Conservation (phyloP, 2,888 invertebrate genomes). For the Lycophotia porphyrea region DNA sequence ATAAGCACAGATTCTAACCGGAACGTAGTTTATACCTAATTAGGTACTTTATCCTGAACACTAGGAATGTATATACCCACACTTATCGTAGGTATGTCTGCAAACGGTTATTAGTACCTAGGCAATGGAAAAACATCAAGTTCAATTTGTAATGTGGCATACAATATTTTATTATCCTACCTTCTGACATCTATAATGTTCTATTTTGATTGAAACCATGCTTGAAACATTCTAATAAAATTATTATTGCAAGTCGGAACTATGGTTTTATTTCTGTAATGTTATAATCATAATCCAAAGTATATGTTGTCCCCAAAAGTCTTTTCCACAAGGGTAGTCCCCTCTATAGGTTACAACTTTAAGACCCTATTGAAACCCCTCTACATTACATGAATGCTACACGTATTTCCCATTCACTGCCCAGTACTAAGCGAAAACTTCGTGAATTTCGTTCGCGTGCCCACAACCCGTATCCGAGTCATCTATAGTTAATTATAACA, state of each 20-base stretch:
- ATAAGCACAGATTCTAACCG: conserved; percentile 16
- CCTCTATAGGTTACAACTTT: too few relatives aligned
- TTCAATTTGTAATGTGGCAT: conserved; percentile 9
- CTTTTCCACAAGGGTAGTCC: too few relatives aligned
- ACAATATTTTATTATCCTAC: conserved; percentile 8
- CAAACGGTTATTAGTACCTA: too few relatives aligned
- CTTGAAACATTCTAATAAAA: conserved; percentile 40
- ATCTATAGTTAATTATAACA: too few relatives aligned
- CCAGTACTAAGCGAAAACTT: too few relatives aligned
- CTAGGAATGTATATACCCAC: conserved; percentile 1
- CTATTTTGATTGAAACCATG: conserved; percentile 10
- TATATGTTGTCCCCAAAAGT: too few relatives aligned
- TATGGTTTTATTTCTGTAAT: not conserved
- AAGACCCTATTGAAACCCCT: too few relatives aligned
- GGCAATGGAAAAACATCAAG: not conserved
- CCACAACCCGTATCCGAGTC: too few relatives aligned
- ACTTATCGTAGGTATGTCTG: not conserved
- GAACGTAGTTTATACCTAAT: not conserved
- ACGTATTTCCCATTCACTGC: too few relatives aligned
- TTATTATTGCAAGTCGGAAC: not conserved
- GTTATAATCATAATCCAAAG: too few relatives aligned
- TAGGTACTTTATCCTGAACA: not conserved
- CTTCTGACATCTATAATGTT: not conserved
- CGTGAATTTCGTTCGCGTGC: too few relatives aligned
- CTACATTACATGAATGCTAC: too few relatives aligned